Percentiles rank a stretch among this genome's conserved stretches.
Conservation (phyloP, 2,888 invertebrate genomes). For the Protophormia terraenovae region DNA sequence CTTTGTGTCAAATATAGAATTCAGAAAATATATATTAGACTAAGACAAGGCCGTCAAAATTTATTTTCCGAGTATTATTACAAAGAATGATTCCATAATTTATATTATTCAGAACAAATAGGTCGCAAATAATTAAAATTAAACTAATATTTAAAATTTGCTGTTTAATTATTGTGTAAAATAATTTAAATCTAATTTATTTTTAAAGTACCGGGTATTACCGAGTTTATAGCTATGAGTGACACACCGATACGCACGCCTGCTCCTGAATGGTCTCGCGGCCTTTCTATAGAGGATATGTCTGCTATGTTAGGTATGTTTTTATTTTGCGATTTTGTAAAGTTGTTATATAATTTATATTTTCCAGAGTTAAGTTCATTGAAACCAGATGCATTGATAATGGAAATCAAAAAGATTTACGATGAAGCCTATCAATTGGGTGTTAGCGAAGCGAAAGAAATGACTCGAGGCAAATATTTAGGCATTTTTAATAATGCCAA, state of each 20-base stretch:
- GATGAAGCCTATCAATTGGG: constrained; percentile 97
- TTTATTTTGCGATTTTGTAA: no score
- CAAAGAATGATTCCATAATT: no score
- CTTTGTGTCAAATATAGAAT: no score
- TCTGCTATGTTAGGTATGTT: constrained; percentile 87
- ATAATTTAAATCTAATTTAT: neutral
- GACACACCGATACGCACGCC: constrained; percentile 82
- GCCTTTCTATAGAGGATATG: constrained; percentile 88
- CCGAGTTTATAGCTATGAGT: constrained; percentile 89
- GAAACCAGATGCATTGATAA: constrained; percentile 91
- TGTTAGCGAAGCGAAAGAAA: constrained; percentile 96
- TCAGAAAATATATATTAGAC: no score
- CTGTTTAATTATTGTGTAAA: no score
- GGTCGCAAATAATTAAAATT: no score
- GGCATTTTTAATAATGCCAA: constrained; percentile 87
- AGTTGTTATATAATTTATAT: no score
- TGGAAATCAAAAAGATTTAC: constrained; percentile 96
- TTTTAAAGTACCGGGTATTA: constrained; percentile 92
- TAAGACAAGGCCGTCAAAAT: no score
- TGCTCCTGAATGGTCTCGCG: constrained; percentile 86
- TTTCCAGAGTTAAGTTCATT: constrained; percentile 87
- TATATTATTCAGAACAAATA: no score
- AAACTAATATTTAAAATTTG: no score
- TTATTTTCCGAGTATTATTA: no score
- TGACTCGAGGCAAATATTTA: constrained; percentile 96